These are phyloP conservation scores for Drosophila teissieri DNA, from an alignment of 1,140 invertebrate genomes.

Conservation along the genomic window DNA sequence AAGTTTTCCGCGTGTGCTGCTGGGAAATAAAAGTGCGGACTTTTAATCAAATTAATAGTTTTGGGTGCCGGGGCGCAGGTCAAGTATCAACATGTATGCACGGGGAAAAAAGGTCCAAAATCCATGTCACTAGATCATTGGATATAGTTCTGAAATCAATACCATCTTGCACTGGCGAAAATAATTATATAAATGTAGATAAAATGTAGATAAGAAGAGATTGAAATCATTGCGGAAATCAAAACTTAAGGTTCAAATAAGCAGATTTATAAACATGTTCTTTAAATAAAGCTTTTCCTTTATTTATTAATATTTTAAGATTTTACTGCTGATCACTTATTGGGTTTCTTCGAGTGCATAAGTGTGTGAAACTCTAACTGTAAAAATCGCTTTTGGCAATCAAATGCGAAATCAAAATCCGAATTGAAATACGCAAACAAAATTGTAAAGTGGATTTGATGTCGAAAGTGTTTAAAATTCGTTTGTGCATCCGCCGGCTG, in stretches of 20 bases:
- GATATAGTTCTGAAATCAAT: not conserved
- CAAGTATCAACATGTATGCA: slow-evolving; percentile 34
- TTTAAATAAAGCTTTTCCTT: not conserved
- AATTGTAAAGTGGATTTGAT: slow-evolving; percentile 74
- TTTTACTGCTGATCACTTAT: too few relatives aligned
- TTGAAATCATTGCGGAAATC: too few relatives aligned
- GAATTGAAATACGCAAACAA: slow-evolving; percentile 80
- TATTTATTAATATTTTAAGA: not conserved
- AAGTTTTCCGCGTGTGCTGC: slow-evolving; percentile 58
- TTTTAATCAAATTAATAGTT: slow-evolving; percentile 83
- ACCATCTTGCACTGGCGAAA: not conserved
- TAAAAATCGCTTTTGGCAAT: slow-evolving; percentile 74
- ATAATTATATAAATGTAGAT: not conserved
- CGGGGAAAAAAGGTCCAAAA: slow-evolving; percentile 6
- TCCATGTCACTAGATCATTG: not conserved
- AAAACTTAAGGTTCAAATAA: too few relatives aligned
- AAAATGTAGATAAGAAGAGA: too few relatives aligned
- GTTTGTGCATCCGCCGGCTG: slow-evolving; percentile 24
- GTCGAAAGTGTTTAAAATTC: slow-evolving; percentile 72
- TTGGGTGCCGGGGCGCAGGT: slow-evolving; percentile 44
- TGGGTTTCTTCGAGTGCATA: not conserved
- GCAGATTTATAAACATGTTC: too few relatives aligned
- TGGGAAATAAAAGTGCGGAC: slow-evolving; percentile 72
- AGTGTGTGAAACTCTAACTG: slow-evolving; percentile 7
- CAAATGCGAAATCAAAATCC: slow-evolving; percentile 78